Base-by-base conservation (phyloP, 2,113 vertebrate species). In the Corythoichthys intestinalis region DNA sequence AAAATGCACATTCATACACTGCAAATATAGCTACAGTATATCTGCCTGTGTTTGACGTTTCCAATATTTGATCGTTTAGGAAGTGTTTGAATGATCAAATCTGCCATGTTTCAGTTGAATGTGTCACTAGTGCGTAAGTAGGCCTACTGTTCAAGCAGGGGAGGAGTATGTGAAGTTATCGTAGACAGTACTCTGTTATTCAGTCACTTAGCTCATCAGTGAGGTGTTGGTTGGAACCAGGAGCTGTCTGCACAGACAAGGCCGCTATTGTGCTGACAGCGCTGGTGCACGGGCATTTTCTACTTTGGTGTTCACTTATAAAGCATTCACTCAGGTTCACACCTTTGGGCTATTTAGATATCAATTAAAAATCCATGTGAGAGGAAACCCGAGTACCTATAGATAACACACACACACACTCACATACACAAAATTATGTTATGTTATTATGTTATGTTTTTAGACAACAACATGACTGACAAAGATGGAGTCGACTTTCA, bases 181-280 rank as follows among this genome's bases (percentile, higher is more conserved):
- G 59, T 60, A 65, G 35, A 72, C 57, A 74, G 67, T 12, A 6
- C 58, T 66, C 48, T 46, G 58, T 75, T 57, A 57, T 72, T 70
- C 66, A 76, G 50, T 48, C 65, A 38, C 15, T 78, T 64, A 67
- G 71, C 63, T 72, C 76, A 79, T 73, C 68, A 48, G 67, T 61
- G 73, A 84, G 66, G 71, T 76, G 78, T 71, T 78, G 61, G 72
- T 78, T 78, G 75, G 67, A 75, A 75, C 60, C 59, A 56, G 57
- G 14, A 46, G 65, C 70, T 70, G 66, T 70, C 75, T 69, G 63
- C 53, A 13, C 66, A 68, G 14, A 81, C 82, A 76, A 76, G 79
- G 76, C 37, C 57, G 49, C 69, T 66, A 72, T 84, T 81, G 71
- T 81, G 48, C 66, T 4, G 39, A 59, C 46, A 17, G 13, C 65